Conservation (phyloP, 2,113 vertebrate species). For the Microcebus tavaratra region DNA sequence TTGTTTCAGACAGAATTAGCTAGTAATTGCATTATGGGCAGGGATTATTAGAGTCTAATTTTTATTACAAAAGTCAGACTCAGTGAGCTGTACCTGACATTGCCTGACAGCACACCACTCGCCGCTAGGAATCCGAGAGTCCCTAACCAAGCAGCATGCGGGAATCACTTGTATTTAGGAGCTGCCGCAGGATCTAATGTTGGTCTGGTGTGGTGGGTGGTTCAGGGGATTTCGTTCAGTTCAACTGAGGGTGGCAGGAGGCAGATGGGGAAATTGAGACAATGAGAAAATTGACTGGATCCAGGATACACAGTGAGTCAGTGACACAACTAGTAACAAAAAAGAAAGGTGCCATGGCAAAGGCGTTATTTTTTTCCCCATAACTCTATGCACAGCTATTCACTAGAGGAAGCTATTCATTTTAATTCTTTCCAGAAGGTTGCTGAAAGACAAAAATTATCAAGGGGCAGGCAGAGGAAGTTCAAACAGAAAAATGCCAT, state of each 20-base stretch:
- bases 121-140: not conserved
- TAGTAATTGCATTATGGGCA: not conserved
- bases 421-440: not conserved
- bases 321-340: not conserved
- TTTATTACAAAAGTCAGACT: slow-evolving; percentile 3
- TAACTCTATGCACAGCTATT: not conserved
- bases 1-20: not conserved
- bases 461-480: not conserved
- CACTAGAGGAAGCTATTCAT: not conserved
- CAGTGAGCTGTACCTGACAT: not conserved
- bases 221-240: not conserved
- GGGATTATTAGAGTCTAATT: not conserved
- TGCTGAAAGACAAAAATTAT: not conserved
- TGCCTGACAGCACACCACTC: not conserved
- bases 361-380: not conserved
- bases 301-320: not conserved
- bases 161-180: not conserved
- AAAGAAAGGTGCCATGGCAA: not conserved
- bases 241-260: not conserved
- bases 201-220: not conserved
- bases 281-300: not conserved
- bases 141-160: accelerated
- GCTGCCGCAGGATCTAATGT: not conserved
- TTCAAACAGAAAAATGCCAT: not conserved
- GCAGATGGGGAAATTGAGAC: not conserved